phyloP scores from a whole-genome alignment of 2,888 invertebrate genomes.

The Elysia crispata region DNA sequence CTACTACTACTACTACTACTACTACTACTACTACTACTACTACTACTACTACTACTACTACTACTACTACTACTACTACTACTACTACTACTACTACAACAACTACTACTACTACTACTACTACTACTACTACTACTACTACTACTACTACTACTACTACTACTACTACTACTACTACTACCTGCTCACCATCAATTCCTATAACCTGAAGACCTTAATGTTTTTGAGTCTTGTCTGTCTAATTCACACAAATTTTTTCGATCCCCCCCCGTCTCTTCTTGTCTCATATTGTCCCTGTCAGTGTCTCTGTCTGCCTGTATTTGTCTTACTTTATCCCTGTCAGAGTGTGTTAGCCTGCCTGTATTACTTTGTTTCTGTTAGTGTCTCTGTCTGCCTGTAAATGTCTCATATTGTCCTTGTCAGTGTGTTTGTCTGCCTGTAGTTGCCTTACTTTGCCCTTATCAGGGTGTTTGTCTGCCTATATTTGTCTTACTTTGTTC shows the following conservation, averaged over 20 bases:
- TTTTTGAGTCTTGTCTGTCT: too few species aligned
- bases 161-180: neutral
- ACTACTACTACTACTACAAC: slow-evolving; percentile 13
- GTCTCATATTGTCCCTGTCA: too few species aligned
- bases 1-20: slow-evolving; percentile 41
- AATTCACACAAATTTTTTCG: too few species aligned
- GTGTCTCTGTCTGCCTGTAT: too few species aligned
- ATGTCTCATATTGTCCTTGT: neutral
- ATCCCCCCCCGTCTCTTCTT: too few species aligned
- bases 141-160: slow-evolving; percentile 28
- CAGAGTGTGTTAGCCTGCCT: too few species aligned
- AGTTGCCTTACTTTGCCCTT: neutral
- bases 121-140: slow-evolving; percentile 28
- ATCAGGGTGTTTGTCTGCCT: too few species aligned
- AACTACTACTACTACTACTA: slow-evolving; percentile 23
- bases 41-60: slow-evolving; percentile 2
- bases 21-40: slow-evolving; percentile 36
- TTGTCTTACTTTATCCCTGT: too few species aligned
- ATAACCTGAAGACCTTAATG: neutral
- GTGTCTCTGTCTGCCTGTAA: too few species aligned
- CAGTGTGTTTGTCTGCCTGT: too few species aligned
- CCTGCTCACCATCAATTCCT: neutral
- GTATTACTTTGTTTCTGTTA: neutral
- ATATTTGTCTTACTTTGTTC: too few species aligned
- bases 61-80: slow-evolving; percentile 4